Base-by-base conservation (phyloP, 2,113 vertebrate genomes). In the Labrus mixtus region DNA sequence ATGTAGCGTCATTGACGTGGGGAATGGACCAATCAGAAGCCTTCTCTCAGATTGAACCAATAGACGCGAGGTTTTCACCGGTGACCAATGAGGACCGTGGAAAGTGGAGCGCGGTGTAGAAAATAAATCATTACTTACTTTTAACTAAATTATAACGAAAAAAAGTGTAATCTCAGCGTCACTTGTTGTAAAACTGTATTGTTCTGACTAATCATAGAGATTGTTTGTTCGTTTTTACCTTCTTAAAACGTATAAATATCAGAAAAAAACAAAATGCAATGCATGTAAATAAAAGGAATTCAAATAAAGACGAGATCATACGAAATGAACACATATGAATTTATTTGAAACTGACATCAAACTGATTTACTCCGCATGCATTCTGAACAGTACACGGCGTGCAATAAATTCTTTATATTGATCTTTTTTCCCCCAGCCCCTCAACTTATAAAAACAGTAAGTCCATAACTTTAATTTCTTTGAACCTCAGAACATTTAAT, bases 321-420 rank as follows among this genome's bases (percentile, higher is more conserved):
- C 17, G 58, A 45, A 59, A 60, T 48, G 0, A 63, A 53, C 66
- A 74, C 16, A 76, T 78, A 85, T 59, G 0, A 43, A 69, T 88
- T 88, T 82, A 82, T 82, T 87, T 78, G 3, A 85, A 85, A 81
- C 29, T 33, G 29, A 33, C 25, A 74, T 41, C 10, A 60, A 71
- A 66, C 15, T 11, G 12, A 61, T 75, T 73, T 79, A 79, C 29
- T 77, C 56, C 45, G 67, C 86, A 82, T 90, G 82, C 87, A 62
- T 71, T 74, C 64, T 82, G 84, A 68, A 73, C 73, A 55, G 15
- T 64, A 79, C 45, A 79, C 17, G 46, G 58, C 87, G 88, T 86
- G 89, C 89, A 85, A 72, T n/a, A 22, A 36, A 13, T 0, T 37
- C 22, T 37, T 41, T 46, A 33, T 65, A 37, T 63, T 25, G 56